Base-by-base conservation (phyloP, 2,888 invertebrate genomes). In the Caenorhabditis sulstoni region DNA sequence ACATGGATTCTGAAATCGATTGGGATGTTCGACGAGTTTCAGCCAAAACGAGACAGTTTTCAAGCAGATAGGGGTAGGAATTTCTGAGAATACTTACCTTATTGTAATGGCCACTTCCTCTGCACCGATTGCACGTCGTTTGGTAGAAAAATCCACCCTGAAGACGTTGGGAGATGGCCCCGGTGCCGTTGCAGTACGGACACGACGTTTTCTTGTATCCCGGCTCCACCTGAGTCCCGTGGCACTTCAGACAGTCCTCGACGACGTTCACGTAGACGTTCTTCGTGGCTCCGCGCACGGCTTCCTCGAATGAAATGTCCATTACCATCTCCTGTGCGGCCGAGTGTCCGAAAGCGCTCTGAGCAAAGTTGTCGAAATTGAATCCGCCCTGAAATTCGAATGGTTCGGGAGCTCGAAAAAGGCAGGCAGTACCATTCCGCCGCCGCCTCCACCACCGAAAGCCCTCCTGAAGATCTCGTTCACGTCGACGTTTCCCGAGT, bases 281-380 rank as follows among this genome's bases (percentile, higher is more conserved):
- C 91, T 98, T 99, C 91, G 96, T 96, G 0, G 95, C 94, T 57
- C 99, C 99, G 3, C 97, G 93, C 0, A 97, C 97, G 7, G 99
- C 97, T 86, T 93, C 92, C 93, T 97, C 95, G 91, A 99, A 99
- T 9, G 85, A 79, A 35, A 99, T 92, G 89, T 95, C 95, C 92
- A 99, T 94, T 53, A 94, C 67, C 50, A 87, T 80, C 67, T 89
- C 85, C 53, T 88, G 85, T 3, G 88, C 81, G 5, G 83, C 85
- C 1, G 81, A 81, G 58, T 85, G 84, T 3, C 89, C 89, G 65
- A 81, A 83, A 12, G 76, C 59, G 18, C 84, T 84, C 59, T 90
- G 89, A n/a, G 87, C 86, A 62, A 88, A 89, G 29, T 58, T 68
- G 67, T 86, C 84, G 57, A 86, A 84, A 66, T 84, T 82, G 64